Evolutionary conservation across 2,113 vertebrate genomes (phyloP).

Genomic region (Ptilorrhoa leucosticta): DNA sequence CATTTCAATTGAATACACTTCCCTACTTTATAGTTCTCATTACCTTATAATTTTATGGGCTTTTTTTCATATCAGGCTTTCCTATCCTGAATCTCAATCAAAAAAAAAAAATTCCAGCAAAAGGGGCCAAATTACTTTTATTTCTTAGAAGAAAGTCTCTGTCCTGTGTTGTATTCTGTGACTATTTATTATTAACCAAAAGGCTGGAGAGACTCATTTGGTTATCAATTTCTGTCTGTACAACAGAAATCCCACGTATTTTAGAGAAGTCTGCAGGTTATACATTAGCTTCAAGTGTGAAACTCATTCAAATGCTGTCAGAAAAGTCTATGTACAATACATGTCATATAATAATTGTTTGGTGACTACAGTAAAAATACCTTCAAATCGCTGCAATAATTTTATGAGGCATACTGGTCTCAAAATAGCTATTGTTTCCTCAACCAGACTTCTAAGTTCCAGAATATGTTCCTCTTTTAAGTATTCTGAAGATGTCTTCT

Average conservation of each 20-base stretch:
- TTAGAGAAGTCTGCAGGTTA: background rate
- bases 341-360: background rate
- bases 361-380: background rate
- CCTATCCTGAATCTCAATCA: background rate
- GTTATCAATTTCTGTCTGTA: background rate
- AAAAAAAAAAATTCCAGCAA: background rate
- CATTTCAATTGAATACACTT: rapidly evolving
- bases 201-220: background rate
- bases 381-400: background rate
- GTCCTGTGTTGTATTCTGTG: background rate
- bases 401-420: background rate
- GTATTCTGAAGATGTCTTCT: background rate
- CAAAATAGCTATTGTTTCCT: background rate
- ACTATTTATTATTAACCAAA: background rate
- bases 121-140: background rate
- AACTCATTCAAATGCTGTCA: background rate
- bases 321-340: background rate
- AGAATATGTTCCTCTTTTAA: background rate
- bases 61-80: background rate
- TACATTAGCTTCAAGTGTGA: background rate
- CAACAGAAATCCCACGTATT: background rate
- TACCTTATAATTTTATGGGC: background rate
- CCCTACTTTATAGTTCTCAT: background rate
- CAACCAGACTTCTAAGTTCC: background rate
- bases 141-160: background rate